Base-by-base conservation (phyloP, 2,888 invertebrate genomes). In the Metalampra italica region DNA sequence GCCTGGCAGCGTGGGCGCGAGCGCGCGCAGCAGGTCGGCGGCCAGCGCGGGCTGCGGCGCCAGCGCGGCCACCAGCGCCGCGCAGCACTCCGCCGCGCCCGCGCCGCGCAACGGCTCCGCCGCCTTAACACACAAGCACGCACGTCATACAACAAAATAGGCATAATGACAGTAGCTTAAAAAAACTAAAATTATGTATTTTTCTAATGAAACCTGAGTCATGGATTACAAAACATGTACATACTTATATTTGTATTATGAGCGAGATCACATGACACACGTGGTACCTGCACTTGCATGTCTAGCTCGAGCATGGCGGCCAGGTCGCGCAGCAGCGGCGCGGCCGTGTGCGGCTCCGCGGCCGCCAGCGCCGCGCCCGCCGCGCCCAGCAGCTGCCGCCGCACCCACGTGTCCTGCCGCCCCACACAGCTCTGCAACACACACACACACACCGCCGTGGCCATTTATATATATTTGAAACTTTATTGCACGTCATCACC, bases 301-400 rank as follows among this genome's bases (percentile, higher is more conserved):
- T 78, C 78, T 1, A 56, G 58, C 13, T 62, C 64, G 29, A 87
- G 65, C 8, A 74, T 56, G n/a, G 52, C 51, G 1, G 83, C 80
- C 0, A 89, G 71, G 7, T 57, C 62, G 0, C 59, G 62, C 49
- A 88, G 69, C 48, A 86, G 71, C 29, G 78, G 70, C 42, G 59
- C 64, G 3, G 86, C 91, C 50, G 72, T 75, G 44, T 60, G 65
- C 29, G 74, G 68, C 46, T 77, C 78, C 29, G 87, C 82, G 30
- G 81, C 81, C 62, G 84, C 77, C 60, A 89, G 78, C 64, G 89
- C 85, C 51, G 83, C 82, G 55, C 87, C 86, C 62, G 86, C 90
- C 56, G 88, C 88, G 59, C 78, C 78, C 67, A 85, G 60, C 64
- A 89, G 71, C 75, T 88, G 91, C 52, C 89, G 89, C 58, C 90